Base-by-base conservation (phyloP, 2,113 vertebrate genomes). In the human (Homo sapiens) region DNA sequence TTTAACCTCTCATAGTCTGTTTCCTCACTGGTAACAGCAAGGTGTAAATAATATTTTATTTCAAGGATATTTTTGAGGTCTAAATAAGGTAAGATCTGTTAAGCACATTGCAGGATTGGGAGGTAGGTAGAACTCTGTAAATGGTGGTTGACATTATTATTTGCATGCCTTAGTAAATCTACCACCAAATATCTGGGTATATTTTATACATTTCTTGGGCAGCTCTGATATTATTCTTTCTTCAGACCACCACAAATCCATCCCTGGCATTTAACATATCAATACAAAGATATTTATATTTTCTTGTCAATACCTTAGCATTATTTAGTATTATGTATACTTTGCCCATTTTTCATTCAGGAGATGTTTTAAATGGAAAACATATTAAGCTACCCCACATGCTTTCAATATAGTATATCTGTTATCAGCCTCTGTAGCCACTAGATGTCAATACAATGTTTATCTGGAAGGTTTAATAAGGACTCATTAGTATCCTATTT, bases 401-500 rank as follows among this genome's bases (percentile, higher is more conserved):
- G 30, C 52, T 89, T 75, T 95, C 38, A 89, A 32, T 64, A 78
- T 23, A 79, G 70, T 76, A 20, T 1, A 88, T 96, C 94, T 97
- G 90, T 97, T 79, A 84, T 93, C 79, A 98, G 97, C 45, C 72
- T 96, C 93, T 73, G 11, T 87, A 92, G 40, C 97, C 98, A 78
- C 93, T 97, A 93, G 45, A 8, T 98, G 91, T 96, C 35, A 40
- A 87, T 90, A 86, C 88, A 96, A 61, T 93, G 81, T 98, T 97
- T 97, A 97, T 91, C 88, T 97, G 90, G 35, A 96, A 91, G 68
- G 78, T 89, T 95, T 97, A 94, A 94, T 97, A 89, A 97, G 88
- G 35, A 68, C 64, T 94, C 80, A 95, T 88, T 89, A 93, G 81
- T 89, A 70, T 89, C 82, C 61, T 89, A 89, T 78, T 86, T 75